A percentile compares a stretch with the other conserved stretches of the same genome.
These are phyloP conservation scores for Hydrozoanthus gracilis DNA, from an alignment of 92 coral and sea anemone genomes.

Conservation along the genomic window DNA sequence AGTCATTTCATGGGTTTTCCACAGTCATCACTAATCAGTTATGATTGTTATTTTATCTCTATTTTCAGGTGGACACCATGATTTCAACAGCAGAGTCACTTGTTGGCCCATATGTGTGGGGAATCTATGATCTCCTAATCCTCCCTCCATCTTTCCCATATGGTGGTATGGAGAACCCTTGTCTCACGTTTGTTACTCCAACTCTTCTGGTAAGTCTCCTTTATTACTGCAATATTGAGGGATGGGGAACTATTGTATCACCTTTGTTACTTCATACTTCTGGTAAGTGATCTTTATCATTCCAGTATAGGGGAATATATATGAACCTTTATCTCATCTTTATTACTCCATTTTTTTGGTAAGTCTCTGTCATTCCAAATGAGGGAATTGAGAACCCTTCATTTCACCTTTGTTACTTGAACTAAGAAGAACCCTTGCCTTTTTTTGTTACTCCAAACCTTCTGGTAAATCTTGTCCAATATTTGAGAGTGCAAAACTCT, in stretches of 20 bases:
- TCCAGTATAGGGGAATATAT: neutral
- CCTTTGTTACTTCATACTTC: constrained; percentile 84
- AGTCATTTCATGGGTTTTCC: too few relatives aligned
- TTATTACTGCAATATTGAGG: constrained; percentile 93
- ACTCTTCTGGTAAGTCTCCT: constrained; percentile 78
- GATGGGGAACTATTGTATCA: constrained; percentile 89
- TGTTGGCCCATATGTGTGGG: constrained; percentile 81
- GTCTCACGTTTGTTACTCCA: constrained; percentile 88
- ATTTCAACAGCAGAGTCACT: constrained; percentile 78
- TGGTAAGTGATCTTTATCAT: constrained; percentile 40
- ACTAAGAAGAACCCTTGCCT: neutral
- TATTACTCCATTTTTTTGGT: neutral
- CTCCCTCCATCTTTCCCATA: constrained; percentile 94
- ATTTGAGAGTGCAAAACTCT: neutral
- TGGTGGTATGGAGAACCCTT: constrained; percentile 95
- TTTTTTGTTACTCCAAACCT: neutral
- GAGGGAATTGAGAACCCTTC: too few relatives aligned
- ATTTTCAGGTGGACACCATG: constrained; percentile 78
- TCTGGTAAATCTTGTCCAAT: neutral
- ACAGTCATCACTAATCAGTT: too few relatives aligned
- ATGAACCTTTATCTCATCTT: neutral
- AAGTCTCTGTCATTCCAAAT: too few relatives aligned
- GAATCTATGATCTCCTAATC: constrained; percentile 78
- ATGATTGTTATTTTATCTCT: too few relatives aligned
- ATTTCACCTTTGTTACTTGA: too few relatives aligned